Evolutionary conservation across 2,888 invertebrate genomes (phyloP), one percentile per base, ranked within the genome.

Genomic region (Junonia oenone): DNA sequence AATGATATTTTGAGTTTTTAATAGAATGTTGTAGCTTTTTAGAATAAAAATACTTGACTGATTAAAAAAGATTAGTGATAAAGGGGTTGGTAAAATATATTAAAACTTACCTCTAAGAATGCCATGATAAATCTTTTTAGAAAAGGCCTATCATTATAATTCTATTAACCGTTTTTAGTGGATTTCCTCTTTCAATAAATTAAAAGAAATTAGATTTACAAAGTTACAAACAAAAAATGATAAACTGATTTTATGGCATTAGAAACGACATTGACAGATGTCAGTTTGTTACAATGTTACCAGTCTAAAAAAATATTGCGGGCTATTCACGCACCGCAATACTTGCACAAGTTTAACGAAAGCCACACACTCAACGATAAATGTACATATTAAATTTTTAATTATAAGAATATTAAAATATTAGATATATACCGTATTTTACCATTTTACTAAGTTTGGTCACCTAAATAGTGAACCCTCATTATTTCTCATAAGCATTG

Each of bases 51-150:
- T 22, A 22, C 14, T 35, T 26, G 26, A 14, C 6, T 11, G 11
- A 15, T 19, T 19, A 17, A 9, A 17, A 17, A 11, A 11, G 9
- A 19, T 33, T 1, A 40, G 19, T 17, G 15, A 17, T 19, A 11
- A 17, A 5, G n/a, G 17, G n/a, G 11, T 29, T 31, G 2, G 9
- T 17, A 5, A 11, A 11, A 27, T 29, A 31, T 4, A 6, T 17
- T 40, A 9, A 14, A 26, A 61, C 63, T 59, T 76, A 86, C 88
- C 86, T 88, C 88, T 63, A 88, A 78, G 77, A 88, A 88, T 59
- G 88, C 85, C 88, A 88, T 88, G 64, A 13, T 55, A 50, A 6
- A 2, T 43, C 8, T 47, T 8, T 11, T 33, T 51, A 56, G 2
- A 27, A 40, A 17, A 35, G n/a, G 15, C 17, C 49, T 33, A 51